Evolutionary conservation across 2,888 invertebrate genomes (phyloP), one percentile per base, ranked within the genome.

Genomic region (Xestia xanthographa): DNA sequence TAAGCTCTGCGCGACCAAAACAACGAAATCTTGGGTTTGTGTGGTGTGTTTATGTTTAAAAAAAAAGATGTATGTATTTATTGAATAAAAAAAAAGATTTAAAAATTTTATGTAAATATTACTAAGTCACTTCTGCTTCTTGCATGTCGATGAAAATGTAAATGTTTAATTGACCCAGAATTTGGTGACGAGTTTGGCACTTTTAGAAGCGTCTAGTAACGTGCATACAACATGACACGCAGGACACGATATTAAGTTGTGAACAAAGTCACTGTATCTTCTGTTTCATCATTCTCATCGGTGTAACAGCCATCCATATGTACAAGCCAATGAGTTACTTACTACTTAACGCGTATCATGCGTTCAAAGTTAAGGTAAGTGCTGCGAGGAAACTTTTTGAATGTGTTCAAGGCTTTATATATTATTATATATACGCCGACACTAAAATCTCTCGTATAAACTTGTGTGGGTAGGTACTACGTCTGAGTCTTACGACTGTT

Each of bases 271-370:
- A 2, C n/a, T 38, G 34, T n/a, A 22, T 43, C 22, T 17, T 12
- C 1, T 22, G 17, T 9, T 14, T 41, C 5, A 60, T 22, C 12
- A 66, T 29, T 67, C 62, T 5, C 11, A 17, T 56, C 84, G 86
- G 89, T 89, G 86, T 90, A 66, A 90, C 50, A 74, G 38, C 8
- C 66, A 43, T 71, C 79, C 74, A 68, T 77, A 63, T 80, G 48
- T 71, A 83, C 89, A 85, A 90, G 85, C 85, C 89, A 89, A 90
- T 86, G 90, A 87, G 88, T 84, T 86, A 90, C 88, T 88, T 88
- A 87, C 80, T 85, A 85, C 89, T 89, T 83, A 84, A 86, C 81
- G 86, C 87, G 81, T 87, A 90, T 90, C 88, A 87, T 87, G 87
- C 89, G 86, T 85, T 89, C 83, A 81, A 87, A 89, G 81, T 90